A percentile compares a stretch with the other conserved stretches of the same genome.
These are phyloP conservation scores for Nycteola revayana DNA, from an alignment of 2,888 invertebrate genomes.

Conservation along the genomic window DNA sequence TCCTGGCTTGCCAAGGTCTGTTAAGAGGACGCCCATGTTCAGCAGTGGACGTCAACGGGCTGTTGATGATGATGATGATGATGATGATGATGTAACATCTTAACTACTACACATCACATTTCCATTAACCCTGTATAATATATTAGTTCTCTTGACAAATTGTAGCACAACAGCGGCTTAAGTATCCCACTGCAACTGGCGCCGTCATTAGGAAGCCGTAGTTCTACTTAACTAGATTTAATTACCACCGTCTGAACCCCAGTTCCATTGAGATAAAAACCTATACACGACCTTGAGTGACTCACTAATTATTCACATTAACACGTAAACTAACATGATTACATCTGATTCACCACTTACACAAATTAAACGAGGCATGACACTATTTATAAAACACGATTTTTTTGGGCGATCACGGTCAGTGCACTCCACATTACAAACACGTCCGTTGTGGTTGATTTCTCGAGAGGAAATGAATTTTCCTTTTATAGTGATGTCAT, in stretches of 20 bases:
- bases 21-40: no score
- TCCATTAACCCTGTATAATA: no score
- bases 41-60: no score
- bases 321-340: conserved; percentile 13
- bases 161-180: no score
- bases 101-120: no score
- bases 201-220: conserved; percentile 24
- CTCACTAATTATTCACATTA: conserved; percentile 15
- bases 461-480: conserved; percentile 6
- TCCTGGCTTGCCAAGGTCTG: no score
- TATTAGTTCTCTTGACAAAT: no score
- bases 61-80: no score
- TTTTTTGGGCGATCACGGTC: background rate
- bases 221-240: conserved; percentile 26
- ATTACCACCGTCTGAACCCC: conserved; percentile 12
- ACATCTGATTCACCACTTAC: conserved; percentile 18
- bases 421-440: conserved; percentile 3
- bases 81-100: no score
- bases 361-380: conserved; percentile 23
- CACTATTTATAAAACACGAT: conserved; percentile 5
- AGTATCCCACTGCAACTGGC: conserved; percentile 3
- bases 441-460: conserved; percentile 11
- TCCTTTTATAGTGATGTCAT: no score
- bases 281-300: conserved; percentile 24
- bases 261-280: conserved; percentile 26